Evolutionary conservation across 2,888 invertebrate genomes (phyloP), one percentile per base, ranked within the genome.

Genomic region (Drosophila pseudotalamancana): DNA sequence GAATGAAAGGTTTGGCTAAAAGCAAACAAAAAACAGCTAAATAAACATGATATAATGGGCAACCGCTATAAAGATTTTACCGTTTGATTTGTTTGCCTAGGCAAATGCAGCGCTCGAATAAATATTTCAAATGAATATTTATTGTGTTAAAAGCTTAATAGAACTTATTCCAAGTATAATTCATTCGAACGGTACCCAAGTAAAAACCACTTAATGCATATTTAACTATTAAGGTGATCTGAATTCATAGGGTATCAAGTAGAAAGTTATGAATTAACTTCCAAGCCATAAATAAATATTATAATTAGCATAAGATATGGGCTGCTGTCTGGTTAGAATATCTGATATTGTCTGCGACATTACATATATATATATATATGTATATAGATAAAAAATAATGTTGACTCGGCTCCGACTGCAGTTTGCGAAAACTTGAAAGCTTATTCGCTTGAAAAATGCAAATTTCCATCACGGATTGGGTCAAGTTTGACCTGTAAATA

Each of bases 51-150:
- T 43, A 19, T 55, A 40, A 68, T 50, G 63, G 48, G 18, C 45
- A 50, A 27, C 9, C 16, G 32, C 40, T 48, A 61, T 70, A 54
- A 63, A 67, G 61, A 62, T 62, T 64, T 60, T 55, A 50, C 27
- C 53, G 49, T 48, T 42, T 62, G 50, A 74, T 66, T 53, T 74
- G 66, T 64, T 74, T 77, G 57, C 40, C 21, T 57, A 70, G 40
- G 23, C 37, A 64, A 57, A 65, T 64, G 56, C 59, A 35, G 51
- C 34, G 51, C 45, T 51, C 46, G 40, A 50, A 49, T 62, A 74
- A 77, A 72, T 77, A 77, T 77, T 74, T 53, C 12, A 31, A 32
- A 12, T 53, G 12, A 45, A 43, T 60, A 57, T 62, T 77, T 64
- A 61, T 59, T 62, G 45, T 42, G 43, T 35, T 61, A 31, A 67